A percentile compares a stretch with the other conserved stretches of the same genome.
Evolutionary conservation across 1,140 invertebrate species (phyloP).

Genomic region (Zophobas atratus): DNA sequence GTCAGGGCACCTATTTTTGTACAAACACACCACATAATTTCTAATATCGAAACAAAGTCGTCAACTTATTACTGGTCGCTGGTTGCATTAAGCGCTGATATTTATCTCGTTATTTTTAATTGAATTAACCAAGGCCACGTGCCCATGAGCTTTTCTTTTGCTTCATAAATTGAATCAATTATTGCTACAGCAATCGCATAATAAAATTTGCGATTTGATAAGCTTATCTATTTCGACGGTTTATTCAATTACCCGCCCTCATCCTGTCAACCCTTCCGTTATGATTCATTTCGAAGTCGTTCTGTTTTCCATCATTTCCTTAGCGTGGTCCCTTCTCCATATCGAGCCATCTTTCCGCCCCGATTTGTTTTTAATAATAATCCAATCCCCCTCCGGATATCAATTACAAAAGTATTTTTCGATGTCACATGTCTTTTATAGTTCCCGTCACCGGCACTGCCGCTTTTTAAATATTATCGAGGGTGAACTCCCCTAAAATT

Average conservation of each 20-base stretch:
- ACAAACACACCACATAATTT: too few relatives aligned
- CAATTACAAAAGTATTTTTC: conserved; percentile 59
- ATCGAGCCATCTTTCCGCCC: conserved; percentile 50
- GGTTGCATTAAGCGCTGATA: not conserved
- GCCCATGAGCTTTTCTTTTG: conserved; percentile 42
- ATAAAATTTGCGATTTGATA: conserved; percentile 48
- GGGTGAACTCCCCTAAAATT: not conserved
- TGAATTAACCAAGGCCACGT: conserved; percentile 14
- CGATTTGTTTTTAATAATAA: conserved; percentile 57
- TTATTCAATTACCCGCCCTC: conserved; percentile 45
- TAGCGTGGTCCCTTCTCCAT: conserved; percentile 17
- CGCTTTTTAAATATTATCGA: conserved; percentile 31
- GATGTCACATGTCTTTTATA: conserved; percentile 62
- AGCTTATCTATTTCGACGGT: conserved; percentile 48
- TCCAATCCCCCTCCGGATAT: conserved; percentile 51
- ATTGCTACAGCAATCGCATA: conserved; percentile 32
- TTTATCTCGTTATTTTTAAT: conserved; percentile 30
- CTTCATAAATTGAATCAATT: conserved; percentile 43
- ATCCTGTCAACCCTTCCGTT: conserved; percentile 40
- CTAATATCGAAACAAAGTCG: too few relatives aligned
- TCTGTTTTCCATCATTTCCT: conserved; percentile 41
- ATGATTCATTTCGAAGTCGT: conserved; percentile 40
- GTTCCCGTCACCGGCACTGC: conserved; percentile 42
- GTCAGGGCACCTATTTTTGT: too few relatives aligned
- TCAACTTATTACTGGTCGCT: too few relatives aligned